phyloP scores from a whole-genome alignment of 1,140 invertebrate species.

The Hydropsyche tenuis region DNA sequence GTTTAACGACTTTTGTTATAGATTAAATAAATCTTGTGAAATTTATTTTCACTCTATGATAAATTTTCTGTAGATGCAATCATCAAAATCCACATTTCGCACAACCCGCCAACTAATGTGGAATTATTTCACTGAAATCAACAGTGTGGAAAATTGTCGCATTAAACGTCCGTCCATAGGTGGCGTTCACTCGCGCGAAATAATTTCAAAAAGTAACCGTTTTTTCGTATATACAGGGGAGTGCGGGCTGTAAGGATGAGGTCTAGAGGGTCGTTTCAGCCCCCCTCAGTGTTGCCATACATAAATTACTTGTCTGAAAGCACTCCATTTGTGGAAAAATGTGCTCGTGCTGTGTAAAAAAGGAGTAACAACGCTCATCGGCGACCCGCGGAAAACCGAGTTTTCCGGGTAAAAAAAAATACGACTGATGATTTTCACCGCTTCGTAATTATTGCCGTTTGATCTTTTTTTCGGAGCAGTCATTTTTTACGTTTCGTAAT shows the following conservation, averaged over 20 bases:
- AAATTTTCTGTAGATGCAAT: too few relatives aligned
- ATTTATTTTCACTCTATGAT: too few relatives aligned
- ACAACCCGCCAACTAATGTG: too few relatives aligned
- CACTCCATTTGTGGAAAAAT: constrained; percentile 36
- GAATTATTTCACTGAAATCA: too few relatives aligned
- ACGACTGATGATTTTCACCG: neutral
- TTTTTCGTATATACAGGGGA: neutral
- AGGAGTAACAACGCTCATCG: constrained; percentile 25
- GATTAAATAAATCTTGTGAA: too few relatives aligned
- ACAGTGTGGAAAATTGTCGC: too few relatives aligned
- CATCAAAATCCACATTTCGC: too few relatives aligned
- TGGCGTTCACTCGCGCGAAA: constrained; percentile 25
- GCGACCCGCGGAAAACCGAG: constrained; percentile 4
- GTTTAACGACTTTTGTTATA: too few relatives aligned
- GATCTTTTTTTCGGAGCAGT: neutral
- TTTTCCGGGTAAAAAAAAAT: neutral
- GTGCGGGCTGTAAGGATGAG: neutral
- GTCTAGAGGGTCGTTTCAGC: neutral
- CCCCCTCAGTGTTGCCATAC: constrained; percentile 13
- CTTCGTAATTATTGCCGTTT: neutral
- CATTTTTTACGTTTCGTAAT: too few relatives aligned
- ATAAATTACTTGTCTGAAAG: constrained; percentile 35
- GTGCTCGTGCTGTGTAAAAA: neutral
- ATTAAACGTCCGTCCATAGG: too few relatives aligned
- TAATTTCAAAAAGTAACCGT: constrained; percentile 34